Evolutionary conservation across 2,113 vertebrate species (phyloP), one percentile per base, ranked within the genome.

Genomic region (Cnemophilus loriae): DNA sequence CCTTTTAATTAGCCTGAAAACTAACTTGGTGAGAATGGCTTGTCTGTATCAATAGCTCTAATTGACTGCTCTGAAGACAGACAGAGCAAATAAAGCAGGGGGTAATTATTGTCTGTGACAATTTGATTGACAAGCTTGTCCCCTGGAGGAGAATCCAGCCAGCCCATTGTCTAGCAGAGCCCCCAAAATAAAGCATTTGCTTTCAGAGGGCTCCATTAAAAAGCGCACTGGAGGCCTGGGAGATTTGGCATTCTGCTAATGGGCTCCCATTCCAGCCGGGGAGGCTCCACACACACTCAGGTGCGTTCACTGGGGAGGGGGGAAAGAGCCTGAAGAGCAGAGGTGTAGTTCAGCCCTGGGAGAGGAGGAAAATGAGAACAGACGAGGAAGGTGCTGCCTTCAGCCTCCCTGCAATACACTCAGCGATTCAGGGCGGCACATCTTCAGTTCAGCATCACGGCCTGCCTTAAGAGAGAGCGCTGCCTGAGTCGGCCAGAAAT

Each of bases 1-100:
- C 90, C 91, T 96, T 97, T 97, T 97, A 97, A 97, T 97, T 97
- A 97, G 95, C 32, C 87, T 93, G 91, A 69, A 96, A 95, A 97
- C 94, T 28, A 96, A 97, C 94, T 96, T 86, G 88, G 95, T 96
- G 94, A 97, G 95, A 96, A 96, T 93, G 87, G 87, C 89, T 94
- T 96, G 95, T 97, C 97, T 93, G 91, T 95, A 97, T 96, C 96
- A 97, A 97, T 96, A 96, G 94, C 95, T 90, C 93, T 97, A 97
- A 97, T 95, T 97, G 96, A 97, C 95, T 96, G 89, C 6, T 97
- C 95, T 95, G 92, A 96, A 96, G 96, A 92, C 86, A 91, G 95
- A 95, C 88, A 84, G 90, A 87, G 93, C 2, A 85, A 95, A 97
- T 97, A 92, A 97, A 97, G 90, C 94, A 87, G 89, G 74, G 92